Evolutionary conservation across 2,888 invertebrate genomes (phyloP).

Genomic region (Pherbina coryleti): DNA sequence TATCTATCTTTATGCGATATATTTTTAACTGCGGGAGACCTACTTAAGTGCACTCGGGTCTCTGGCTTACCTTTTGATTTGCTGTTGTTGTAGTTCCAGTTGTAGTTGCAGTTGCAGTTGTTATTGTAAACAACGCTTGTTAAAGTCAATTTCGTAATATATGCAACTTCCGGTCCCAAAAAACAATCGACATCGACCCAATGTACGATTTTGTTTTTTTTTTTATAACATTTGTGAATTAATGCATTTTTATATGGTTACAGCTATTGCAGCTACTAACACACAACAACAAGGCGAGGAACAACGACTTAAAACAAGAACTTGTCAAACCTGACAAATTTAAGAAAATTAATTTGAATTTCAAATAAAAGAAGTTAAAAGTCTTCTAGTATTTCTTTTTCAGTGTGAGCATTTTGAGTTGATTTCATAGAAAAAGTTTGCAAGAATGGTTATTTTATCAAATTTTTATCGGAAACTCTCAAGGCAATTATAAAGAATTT

Average conservation of each 20-base stretch:
- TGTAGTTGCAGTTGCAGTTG: neutral
- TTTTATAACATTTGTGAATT: neutral
- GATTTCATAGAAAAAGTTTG: too few species aligned
- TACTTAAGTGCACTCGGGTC: slow-evolving; percentile 14
- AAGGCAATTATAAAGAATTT: too few species aligned
- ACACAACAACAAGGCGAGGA: neutral
- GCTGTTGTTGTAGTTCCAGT: neutral
- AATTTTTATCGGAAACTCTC: too few species aligned
- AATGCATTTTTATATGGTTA: neutral
- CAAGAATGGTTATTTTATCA: too few species aligned
- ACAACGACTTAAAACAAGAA: neutral
- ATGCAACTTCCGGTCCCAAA: slow-evolving; percentile 34
- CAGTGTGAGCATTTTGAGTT: too few species aligned
- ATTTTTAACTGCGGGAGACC: slow-evolving; percentile 20
- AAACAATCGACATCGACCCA: neutral
- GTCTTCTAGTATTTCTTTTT: too few species aligned
- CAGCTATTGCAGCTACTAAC: neutral
- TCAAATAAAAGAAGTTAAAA: too few species aligned
- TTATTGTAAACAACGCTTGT: slow-evolving; percentile 8
- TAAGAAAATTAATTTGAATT: too few species aligned
- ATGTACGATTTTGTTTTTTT: slow-evolving; percentile 15
- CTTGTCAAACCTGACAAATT: too few species aligned
- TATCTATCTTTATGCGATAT: neutral
- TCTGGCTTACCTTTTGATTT: neutral
- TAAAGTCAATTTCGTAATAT: slow-evolving; percentile 11